Evolutionary conservation across 2,113 vertebrate species (phyloP).

Genomic region (Pundamilia nyererei): DNA sequence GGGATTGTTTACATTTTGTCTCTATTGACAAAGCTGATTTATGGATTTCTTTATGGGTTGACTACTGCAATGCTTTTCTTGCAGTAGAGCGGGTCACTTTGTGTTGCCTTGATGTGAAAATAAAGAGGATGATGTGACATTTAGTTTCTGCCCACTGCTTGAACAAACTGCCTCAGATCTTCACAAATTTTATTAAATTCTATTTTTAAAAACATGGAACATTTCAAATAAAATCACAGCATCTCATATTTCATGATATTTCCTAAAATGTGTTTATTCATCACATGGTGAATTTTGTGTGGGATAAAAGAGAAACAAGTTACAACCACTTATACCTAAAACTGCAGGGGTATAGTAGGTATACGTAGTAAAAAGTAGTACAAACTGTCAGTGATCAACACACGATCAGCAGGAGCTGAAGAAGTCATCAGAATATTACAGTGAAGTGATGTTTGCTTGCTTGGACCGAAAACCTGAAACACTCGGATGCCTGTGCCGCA

Average conservation of each 20-base stretch:
- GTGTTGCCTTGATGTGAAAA: too few relatives aligned
- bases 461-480: neutral
- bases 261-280: rapidly evolving
- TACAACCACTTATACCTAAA: neutral
- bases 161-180: too few relatives aligned
- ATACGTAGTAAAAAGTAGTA: rapidly evolving
- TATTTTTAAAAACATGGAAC: too few relatives aligned
- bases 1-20: neutral
- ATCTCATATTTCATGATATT: neutral
- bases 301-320: rapidly evolving
- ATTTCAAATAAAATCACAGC: neutral
- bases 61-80: neutral
- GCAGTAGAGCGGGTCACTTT: neutral
- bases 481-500: too few relatives aligned
- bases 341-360: neutral
- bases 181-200: too few relatives aligned
- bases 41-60: neutral
- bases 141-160: too few relatives aligned
- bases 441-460: neutral
- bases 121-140: too few relatives aligned
- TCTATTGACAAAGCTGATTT: neutral
- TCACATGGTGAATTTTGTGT: neutral
- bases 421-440: neutral
- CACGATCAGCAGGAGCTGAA: neutral
- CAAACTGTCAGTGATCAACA: neutral